Percentiles rank a stretch among this genome's conserved stretches.
Evolutionary conservation across 2,888 invertebrate species (phyloP).

Genomic region (Melolontha melolontha): DNA sequence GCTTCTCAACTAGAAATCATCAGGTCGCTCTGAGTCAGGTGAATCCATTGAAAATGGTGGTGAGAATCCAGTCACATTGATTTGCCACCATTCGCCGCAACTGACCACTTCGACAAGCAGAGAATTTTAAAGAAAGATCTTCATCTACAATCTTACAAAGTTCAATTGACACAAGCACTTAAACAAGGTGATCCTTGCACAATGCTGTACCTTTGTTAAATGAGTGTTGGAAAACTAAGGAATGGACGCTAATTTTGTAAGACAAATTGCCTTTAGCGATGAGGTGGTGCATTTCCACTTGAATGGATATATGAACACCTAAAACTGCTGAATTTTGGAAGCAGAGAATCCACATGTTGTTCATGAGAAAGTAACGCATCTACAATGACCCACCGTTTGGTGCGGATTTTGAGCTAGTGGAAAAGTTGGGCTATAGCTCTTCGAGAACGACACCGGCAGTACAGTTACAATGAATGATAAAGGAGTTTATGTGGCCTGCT

Average conservation of each 20-base stretch:
- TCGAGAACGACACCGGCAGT: slow-evolving; percentile 18
- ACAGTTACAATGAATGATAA: slow-evolving; percentile 5
- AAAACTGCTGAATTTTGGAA: slow-evolving; percentile 54
- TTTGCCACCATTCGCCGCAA: too few species aligned
- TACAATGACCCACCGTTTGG: slow-evolving; percentile 58
- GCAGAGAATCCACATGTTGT: slow-evolving; percentile 52
- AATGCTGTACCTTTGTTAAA: too few species aligned
- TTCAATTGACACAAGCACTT: too few species aligned
- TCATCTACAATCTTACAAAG: too few species aligned
- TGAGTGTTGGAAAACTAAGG: slow-evolving; percentile 21
- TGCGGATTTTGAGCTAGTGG: slow-evolving; percentile 56
- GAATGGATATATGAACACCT: slow-evolving; percentile 22
- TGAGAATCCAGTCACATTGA: too few species aligned
- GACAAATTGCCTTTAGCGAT: slow-evolving; percentile 5
- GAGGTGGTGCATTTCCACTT: slow-evolving; percentile 13
- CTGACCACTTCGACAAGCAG: too few species aligned
- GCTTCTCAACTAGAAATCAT: too few species aligned
- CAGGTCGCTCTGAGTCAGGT: too few species aligned
- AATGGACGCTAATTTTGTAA: slow-evolving; percentile 31
- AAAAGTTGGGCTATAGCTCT: slow-evolving; percentile 31
- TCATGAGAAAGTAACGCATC: slow-evolving; percentile 54
- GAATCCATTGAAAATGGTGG: too few species aligned
- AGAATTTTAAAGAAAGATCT: too few species aligned
- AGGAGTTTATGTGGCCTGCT: background rate
- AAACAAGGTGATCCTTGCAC: too few species aligned